Evolutionary conservation across 1,140 invertebrate genomes (phyloP), one percentile per base, ranked within the genome.

Genomic region (Drosophila chauvacae): DNA sequence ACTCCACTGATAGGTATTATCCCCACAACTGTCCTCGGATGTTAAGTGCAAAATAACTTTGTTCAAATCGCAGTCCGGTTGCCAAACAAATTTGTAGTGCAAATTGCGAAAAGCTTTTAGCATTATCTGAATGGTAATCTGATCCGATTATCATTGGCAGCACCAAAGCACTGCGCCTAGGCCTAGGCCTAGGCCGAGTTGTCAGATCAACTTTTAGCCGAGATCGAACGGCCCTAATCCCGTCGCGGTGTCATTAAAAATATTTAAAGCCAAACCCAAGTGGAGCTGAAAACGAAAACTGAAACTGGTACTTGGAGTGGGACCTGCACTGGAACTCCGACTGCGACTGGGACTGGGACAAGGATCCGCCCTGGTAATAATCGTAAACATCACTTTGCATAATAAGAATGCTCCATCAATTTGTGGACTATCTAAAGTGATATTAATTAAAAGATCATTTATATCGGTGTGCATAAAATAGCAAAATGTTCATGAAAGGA

Each of bases 371-470:
- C 42, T 33, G 20, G 53, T 26, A 56, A 88, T 90, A 88, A 88
- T 88, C 85, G 85, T 86, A 90, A 86, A 90, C 90, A 91, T 91
- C 90, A 90, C 85, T 91, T 91, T 91, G 85, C 90, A 91, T 91
- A 90, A 91, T 77, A 90, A 90, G 82, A 90, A 91, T 83, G 90
- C 90, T 91, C 80, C 90, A 91, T 91, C 90, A 91, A 91, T 91
- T 91, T 74, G 66, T 64, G 58, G 57, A 70, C 87, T 91, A 91
- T 91, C 87, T 91, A 87, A 91, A 91, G 87, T 91, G 87, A 91
- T 91, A 91, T 91, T 91, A 91, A 91, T 91, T 91, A 87, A 91
- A 91, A 91, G 88, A 87, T 91, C 87, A 91, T 91, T 91, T 91
- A 91, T 91, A 91, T 91, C 87, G 82, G 74, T 87, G 88, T 77